These are phyloP conservation scores for Uloborus plumipes DNA, from an alignment of 2,888 invertebrate genomes.

Conservation along the genomic window DNA sequence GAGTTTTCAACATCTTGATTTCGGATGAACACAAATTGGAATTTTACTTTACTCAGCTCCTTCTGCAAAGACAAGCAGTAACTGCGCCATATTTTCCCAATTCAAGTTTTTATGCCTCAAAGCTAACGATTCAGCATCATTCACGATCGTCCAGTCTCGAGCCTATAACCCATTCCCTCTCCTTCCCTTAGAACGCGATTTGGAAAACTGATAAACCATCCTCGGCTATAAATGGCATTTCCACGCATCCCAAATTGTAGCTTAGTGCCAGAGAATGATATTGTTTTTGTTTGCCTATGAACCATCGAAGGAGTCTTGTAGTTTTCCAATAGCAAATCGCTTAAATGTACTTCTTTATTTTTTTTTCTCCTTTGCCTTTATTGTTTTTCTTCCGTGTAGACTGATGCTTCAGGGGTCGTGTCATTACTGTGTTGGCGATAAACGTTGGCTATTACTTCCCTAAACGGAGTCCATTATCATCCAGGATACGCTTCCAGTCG, in stretches of 20 bases:
- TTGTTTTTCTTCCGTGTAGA: background rate
- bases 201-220: slow-evolving; percentile 24
- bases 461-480: slow-evolving; percentile 38
- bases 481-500: slow-evolving; percentile 3
- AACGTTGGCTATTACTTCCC: slow-evolving; percentile 37
- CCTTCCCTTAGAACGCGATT: background rate
- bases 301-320: slow-evolving; percentile 16
- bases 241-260: slow-evolving; percentile 50
- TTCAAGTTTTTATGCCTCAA: too few relatives aligned
- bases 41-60: too few relatives aligned
- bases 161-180: background rate
- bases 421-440: slow-evolving; percentile 37
- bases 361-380: background rate
- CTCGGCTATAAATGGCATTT: slow-evolving; percentile 32
- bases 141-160: too few relatives aligned
- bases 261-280: slow-evolving; percentile 10
- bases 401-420: background rate
- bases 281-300: slow-evolving; percentile 17
- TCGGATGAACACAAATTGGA: too few relatives aligned
- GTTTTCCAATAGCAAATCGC: slow-evolving; percentile 11
- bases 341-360: background rate
- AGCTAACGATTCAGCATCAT: too few relatives aligned
- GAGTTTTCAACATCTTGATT: too few relatives aligned
- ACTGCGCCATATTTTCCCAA: too few relatives aligned
- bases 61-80: too few relatives aligned